Percentiles rank a stretch among this genome's conserved stretches.
These are phyloP conservation scores for Agrilus planipennis DNA, from an alignment of 1,140 invertebrate species.

Conservation along the genomic window DNA sequence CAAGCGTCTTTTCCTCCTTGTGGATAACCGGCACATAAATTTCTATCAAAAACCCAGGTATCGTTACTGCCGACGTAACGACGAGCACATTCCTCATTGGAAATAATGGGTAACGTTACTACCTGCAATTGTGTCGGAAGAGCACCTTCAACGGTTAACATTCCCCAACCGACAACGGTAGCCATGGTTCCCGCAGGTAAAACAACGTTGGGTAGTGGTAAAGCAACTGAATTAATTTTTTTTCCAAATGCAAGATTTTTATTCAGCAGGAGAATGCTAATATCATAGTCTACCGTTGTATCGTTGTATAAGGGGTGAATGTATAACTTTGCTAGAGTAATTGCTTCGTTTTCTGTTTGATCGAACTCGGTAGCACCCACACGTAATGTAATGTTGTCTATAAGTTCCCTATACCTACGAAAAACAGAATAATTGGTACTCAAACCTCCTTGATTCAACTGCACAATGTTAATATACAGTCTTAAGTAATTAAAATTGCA, in stretches of 20 bases:
- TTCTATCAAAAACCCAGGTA: slow-evolving; percentile 43
- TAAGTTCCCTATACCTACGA: too few species aligned
- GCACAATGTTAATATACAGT: too few species aligned
- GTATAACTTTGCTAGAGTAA: slow-evolving; percentile 32
- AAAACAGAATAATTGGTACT: too few species aligned
- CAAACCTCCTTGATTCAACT: too few species aligned
- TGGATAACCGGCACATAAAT: slow-evolving; percentile 58
- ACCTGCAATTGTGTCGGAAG: slow-evolving; percentile 34
- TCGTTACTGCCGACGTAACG: too few species aligned
- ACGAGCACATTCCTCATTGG: slow-evolving; percentile 22
- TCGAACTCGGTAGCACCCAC: too few species aligned
- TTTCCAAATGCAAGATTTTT: slow-evolving; percentile 21
- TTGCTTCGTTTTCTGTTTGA: too few species aligned
- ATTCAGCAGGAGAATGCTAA: slow-evolving; percentile 40
- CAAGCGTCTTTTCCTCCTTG: slow-evolving; percentile 59
- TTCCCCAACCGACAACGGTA: slow-evolving; percentile 31
- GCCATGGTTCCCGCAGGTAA: slow-evolving; percentile 10
- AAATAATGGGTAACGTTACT: slow-evolving; percentile 33
- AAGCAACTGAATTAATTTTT: slow-evolving; percentile 13
- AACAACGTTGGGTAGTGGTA: slow-evolving; percentile 10
- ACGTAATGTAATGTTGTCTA: too few species aligned
- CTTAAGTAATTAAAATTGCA: too few species aligned
- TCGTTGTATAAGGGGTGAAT: slow-evolving; percentile 36
- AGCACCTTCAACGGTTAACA: slow-evolving; percentile 10
- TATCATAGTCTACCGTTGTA: slow-evolving; percentile 41